Percentiles rank a stretch among this genome's conserved stretches.
These are phyloP conservation scores for Drosophila guanche DNA, from an alignment of 1,140 invertebrate species.

Conservation along the genomic window DNA sequence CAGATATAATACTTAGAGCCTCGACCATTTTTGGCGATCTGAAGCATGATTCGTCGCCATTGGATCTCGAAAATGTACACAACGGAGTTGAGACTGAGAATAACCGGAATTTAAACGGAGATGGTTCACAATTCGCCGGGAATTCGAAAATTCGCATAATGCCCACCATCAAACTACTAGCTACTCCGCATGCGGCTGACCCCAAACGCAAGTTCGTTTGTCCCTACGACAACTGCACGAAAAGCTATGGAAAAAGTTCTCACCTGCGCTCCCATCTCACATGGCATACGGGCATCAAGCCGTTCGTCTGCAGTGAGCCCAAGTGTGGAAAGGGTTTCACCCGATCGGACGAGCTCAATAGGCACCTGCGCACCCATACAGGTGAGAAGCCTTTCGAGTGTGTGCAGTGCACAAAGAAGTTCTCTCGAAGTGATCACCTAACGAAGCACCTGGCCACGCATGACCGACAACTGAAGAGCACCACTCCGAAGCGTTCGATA, in stretches of 20 bases:
- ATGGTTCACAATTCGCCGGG: conserved; percentile 32
- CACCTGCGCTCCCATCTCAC: conserved; percentile 80
- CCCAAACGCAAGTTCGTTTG: conserved; percentile 77
- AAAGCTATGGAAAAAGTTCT: conserved; percentile 82
- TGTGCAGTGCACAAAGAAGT: conserved; percentile 89
- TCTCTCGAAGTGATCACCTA: conserved; percentile 93
- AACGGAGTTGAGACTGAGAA: conserved; percentile 66
- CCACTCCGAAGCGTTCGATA: conserved; percentile 54
- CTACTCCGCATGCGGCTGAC: conserved; percentile 64
- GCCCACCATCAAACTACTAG: conserved; percentile 69
- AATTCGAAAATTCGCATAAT: conserved; percentile 68
- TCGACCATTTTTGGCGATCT: conserved; percentile 60
- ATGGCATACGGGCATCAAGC: conserved; percentile 84
- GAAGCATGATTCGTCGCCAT: conserved; percentile 41
- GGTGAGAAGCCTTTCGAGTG: conserved; percentile 93
- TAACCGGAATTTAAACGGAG: conserved; percentile 39
- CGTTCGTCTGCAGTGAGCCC: conserved; percentile 85
- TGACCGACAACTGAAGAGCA: conserved; percentile 63
- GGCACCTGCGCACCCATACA: conserved; percentile 87
- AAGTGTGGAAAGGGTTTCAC: conserved; percentile 85
- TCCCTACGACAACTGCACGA: conserved; percentile 77
- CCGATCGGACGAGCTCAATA: conserved; percentile 80
- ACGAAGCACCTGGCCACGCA: conserved; percentile 88
- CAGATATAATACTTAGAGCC: conserved; percentile 58
- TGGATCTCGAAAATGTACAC: conserved; percentile 71